These are phyloP conservation scores for Callionymus lyra DNA, from an alignment of 2,113 vertebrate genomes.

Conservation along the genomic window DNA sequence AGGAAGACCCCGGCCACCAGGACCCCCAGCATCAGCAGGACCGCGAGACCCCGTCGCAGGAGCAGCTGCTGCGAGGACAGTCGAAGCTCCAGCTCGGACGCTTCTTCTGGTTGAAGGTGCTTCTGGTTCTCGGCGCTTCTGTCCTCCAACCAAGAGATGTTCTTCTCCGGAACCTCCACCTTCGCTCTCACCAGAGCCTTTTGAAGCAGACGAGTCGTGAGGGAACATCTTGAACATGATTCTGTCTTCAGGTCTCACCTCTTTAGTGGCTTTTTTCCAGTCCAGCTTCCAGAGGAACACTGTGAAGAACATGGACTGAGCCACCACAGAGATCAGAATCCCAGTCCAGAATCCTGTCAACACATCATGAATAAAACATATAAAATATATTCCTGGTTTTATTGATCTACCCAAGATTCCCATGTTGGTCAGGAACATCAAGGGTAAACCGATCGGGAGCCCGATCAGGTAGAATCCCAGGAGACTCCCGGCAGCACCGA, in stretches of 20 bases:
- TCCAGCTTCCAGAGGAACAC: slow-evolving; percentile 68
- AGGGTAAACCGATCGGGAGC: slow-evolving; percentile 64
- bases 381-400: too few relatives aligned
- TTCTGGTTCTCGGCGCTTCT: slow-evolving; percentile 4
- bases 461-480: slow-evolving; percentile 68
- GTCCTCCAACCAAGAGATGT: slow-evolving; percentile 11
- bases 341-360: slow-evolving; percentile 83
- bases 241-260: slow-evolving; percentile 55
- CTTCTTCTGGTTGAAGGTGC: slow-evolving; percentile 3
- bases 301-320: slow-evolving; percentile 66
- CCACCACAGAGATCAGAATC: slow-evolving; percentile 59
- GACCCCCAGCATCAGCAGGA: slow-evolving; percentile 51
- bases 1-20: slow-evolving; percentile 48
- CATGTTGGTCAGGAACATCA: slow-evolving; percentile 73
- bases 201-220: too few relatives aligned
- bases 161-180: slow-evolving; percentile 10
- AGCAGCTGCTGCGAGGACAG: slow-evolving; percentile 53
- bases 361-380: too few relatives aligned
- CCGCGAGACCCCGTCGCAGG: slow-evolving; percentile 40
- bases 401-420: slow-evolving; percentile 73
- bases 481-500: slow-evolving; percentile 65
- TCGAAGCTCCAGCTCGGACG: slow-evolving; percentile 17
- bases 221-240: neutral
- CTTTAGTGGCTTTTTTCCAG: slow-evolving; percentile 73
- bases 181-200: slow-evolving; percentile 40